These are phyloP conservation scores for Upupa epops DNA, from an alignment of 2,113 vertebrate species.

Conservation along the genomic window DNA sequence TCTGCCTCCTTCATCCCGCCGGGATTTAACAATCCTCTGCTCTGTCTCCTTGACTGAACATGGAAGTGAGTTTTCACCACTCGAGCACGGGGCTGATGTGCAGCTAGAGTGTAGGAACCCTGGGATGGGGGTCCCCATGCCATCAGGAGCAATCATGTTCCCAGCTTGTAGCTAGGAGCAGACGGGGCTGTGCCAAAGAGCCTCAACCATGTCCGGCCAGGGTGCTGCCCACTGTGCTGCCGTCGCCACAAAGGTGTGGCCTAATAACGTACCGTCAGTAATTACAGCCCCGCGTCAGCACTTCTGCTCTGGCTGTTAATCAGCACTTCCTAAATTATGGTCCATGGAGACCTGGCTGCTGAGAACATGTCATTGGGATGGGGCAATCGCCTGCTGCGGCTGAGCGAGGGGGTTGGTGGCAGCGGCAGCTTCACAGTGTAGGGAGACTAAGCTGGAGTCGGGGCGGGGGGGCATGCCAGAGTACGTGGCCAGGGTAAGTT, in stretches of 20 bases:
- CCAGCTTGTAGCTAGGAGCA: rapidly evolving
- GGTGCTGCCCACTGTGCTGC: neutral
- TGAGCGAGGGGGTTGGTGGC: rapidly evolving
- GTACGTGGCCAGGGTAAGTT: rapidly evolving
- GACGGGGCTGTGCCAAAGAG: rapidly evolving
- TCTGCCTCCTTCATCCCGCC: neutral
- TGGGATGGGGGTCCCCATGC: neutral
- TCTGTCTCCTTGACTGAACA: neutral
- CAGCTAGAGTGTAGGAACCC: rapidly evolving
- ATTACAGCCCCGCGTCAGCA: slow-evolving; percentile 18
- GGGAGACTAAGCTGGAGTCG: neutral
- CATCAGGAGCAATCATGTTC: rapidly evolving
- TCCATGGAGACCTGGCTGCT: rapidly evolving
- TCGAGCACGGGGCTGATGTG: rapidly evolving
- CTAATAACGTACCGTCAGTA: neutral
- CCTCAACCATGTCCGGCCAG: rapidly evolving
- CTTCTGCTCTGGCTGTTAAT: neutral
- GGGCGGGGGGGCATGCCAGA: neutral
- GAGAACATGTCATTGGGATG: neutral
- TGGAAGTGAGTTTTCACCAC: neutral
- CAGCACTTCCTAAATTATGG: slow-evolving; percentile 36
- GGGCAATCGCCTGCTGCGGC: neutral
- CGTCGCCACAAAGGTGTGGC: neutral
- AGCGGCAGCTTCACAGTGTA: rapidly evolving
- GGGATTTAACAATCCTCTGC: neutral